Base-by-base conservation (phyloP, 2,797 vertebrate species). In the Myoxocephalus aenaeus region DNA sequence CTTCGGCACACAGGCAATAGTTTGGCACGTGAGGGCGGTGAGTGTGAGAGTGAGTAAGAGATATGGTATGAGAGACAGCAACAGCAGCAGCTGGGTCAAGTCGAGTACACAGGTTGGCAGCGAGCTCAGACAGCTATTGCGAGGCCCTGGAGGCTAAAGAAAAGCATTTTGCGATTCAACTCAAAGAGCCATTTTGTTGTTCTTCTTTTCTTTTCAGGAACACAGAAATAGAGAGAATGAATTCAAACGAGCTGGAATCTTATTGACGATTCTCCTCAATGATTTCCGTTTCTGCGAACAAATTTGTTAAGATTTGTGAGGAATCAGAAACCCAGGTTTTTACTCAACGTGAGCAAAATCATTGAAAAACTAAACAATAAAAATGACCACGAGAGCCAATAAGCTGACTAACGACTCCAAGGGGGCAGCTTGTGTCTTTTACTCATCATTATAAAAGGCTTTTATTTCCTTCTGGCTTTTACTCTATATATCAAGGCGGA, bases 401-500 rank as follows among this genome's bases (percentile, higher is more conserved):
- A 70, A 75, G 72, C 25, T 65, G 64, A 73, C 44, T 78, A 81
- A 83, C 34, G 44, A 87, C 65, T 75, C 61, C 25, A 7, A 65
- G 58, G 76, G 80, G 77, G 64, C 75, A 71, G 77, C 70, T 83
- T 69, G 75, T 80, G 73, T 85, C 80, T 81, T 88, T 85, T 86
- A 77, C 80, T 85, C 82, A 83, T 86, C 56, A 71, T 83, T 77
- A 82, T 86, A 75, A 89, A 87, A 81, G 40, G 32, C 62, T 83
- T 84, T 88, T 86, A 84, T 90, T 90, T 88, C 86, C 48, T 68
- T 18, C 78, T 85, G 85, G 77, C 73, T 85, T 91, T 91, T 79
- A 82, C 78, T 86, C 83, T 81, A 79, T 89, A 91, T 83, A 90
- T 92, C 86, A 92, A 75, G 77, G 73, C 82, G 40, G 83, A 86